These are phyloP conservation scores for Oscheius sp. DNA, from an alignment of 2,888 invertebrate species.

Conservation along the genomic window DNA sequence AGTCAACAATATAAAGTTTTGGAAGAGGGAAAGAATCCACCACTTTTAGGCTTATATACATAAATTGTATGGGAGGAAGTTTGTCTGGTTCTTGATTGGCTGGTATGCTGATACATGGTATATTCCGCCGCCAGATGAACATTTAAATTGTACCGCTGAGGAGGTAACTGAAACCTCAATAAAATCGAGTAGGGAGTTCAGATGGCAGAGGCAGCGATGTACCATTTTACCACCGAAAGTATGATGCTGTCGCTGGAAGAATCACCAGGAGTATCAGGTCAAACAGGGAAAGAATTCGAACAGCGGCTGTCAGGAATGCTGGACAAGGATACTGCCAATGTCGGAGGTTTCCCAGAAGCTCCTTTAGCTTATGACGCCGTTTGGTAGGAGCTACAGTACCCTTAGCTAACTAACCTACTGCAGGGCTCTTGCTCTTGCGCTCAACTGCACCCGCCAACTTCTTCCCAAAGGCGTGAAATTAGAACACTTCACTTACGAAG, in stretches of 20 bases:
- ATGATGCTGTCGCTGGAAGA: slow-evolving; percentile 98
- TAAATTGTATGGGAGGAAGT: slow-evolving; percentile 90
- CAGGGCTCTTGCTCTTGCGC: slow-evolving; percentile 89
- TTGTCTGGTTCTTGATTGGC: slow-evolving; percentile 99
- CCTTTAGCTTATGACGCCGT: slow-evolving; percentile 98
- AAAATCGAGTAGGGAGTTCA: slow-evolving; percentile 77
- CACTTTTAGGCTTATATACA: slow-evolving; percentile 82
- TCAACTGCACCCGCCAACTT: slow-evolving; percentile 94
- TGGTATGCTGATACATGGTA: slow-evolving; percentile 99
- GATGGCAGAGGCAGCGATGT: slow-evolving; percentile 93
- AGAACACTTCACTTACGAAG: slow-evolving; percentile 89
- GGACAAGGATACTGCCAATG: slow-evolving; percentile 85
- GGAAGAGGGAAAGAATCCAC: slow-evolving; percentile 5
- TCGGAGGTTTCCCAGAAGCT: slow-evolving; percentile 85
- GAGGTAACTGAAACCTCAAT: slow-evolving; percentile 55
- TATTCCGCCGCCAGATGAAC: slow-evolving; percentile 83
- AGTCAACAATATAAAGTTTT: slow-evolving; percentile 6
- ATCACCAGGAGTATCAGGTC: slow-evolving; percentile 84
- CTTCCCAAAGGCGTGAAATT: slow-evolving; percentile 85
- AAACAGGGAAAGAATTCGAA: slow-evolving; percentile 81
- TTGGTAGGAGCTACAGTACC: slow-evolving; percentile 78
- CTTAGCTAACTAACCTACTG: slow-evolving; percentile 25
- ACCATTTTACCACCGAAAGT: slow-evolving; percentile 97
- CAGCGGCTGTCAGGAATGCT: slow-evolving; percentile 85
- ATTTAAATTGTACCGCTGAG: slow-evolving; percentile 89